phyloP scores from a whole-genome alignment of 2,797 vertebrate genomes.

The Mormyrus proboscirostris region DNA sequence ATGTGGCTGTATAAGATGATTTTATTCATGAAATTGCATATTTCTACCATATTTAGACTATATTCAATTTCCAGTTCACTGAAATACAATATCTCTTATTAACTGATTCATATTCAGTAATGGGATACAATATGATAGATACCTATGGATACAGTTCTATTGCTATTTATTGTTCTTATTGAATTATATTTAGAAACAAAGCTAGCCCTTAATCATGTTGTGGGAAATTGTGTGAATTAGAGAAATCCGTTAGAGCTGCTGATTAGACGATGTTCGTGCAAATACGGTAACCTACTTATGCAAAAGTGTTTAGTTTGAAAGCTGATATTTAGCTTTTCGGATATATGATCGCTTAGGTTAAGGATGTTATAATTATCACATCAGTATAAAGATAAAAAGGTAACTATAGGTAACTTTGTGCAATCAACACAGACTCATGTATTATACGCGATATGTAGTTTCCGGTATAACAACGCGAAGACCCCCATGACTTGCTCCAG shows the following conservation, averaged over 20 bases:
- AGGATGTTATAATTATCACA: neutral
- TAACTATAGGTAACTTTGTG: neutral
- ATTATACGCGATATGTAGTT: neutral
- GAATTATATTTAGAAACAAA: constrained; percentile 7
- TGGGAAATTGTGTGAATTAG: constrained; percentile 7
- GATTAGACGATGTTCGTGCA: neutral
- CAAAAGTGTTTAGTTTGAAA: neutral
- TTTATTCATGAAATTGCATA: neutral
- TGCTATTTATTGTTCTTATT: neutral
- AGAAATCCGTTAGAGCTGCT: neutral
- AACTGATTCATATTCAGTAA: neutral
- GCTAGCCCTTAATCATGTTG: neutral
- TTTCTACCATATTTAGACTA: neutral
- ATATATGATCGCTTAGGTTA: neutral
- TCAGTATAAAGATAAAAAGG: neutral
- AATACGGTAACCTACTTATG: neutral
- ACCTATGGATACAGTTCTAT: neutral
- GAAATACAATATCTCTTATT: neutral
- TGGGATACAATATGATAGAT: neutral
- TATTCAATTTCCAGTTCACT: neutral
- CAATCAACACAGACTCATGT: neutral
- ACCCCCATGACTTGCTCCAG: neutral
- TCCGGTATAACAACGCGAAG: neutral
- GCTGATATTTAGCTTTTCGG: constrained; percentile 1
- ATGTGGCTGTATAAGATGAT: constrained; percentile 57